Evolutionary conservation across 2,888 invertebrate genomes (phyloP).

Genomic region (Apoderus coryli): DNA sequence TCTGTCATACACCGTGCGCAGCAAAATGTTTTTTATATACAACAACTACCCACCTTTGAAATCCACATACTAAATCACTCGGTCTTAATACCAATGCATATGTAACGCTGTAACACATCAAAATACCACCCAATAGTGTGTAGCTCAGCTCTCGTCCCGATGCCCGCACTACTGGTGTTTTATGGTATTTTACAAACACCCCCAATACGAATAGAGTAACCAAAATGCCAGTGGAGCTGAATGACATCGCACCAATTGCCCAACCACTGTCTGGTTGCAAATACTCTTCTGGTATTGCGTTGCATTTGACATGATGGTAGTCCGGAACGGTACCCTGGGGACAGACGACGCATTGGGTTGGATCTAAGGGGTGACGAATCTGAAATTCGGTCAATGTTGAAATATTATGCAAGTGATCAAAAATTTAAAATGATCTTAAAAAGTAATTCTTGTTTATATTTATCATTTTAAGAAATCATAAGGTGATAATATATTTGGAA

Average conservation of each 20-base stretch:
- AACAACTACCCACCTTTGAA: slow-evolving; percentile 63
- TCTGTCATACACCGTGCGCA: no score
- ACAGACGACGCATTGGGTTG: slow-evolving; percentile 73
- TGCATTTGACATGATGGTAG: slow-evolving; percentile 54
- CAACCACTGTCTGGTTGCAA: slow-evolving; percentile 70
- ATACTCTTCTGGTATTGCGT: slow-evolving; percentile 69
- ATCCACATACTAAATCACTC: slow-evolving; percentile 75
- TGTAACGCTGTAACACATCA: slow-evolving; percentile 85
- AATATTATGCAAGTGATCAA: no score
- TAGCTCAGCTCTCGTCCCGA: slow-evolving; percentile 83
- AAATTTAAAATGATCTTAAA: no score
- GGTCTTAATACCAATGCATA: slow-evolving; percentile 81
- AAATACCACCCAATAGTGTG: slow-evolving; percentile 76
- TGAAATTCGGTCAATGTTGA: no score
- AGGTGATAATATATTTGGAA: no score
- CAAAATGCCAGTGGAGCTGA: slow-evolving; percentile 59
- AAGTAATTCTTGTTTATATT: no score
- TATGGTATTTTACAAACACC: slow-evolving; percentile 54
- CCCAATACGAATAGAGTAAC: slow-evolving; percentile 49
- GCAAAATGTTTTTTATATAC: no score
- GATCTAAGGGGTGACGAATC: slow-evolving; percentile 68
- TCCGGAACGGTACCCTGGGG: slow-evolving; percentile 74
- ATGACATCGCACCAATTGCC: slow-evolving; percentile 87
- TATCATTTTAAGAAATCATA: no score
- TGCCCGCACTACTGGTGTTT: slow-evolving; percentile 94